Base-by-base conservation (phyloP, 2,797 vertebrate species). In the Muscicapa comitata region DNA sequence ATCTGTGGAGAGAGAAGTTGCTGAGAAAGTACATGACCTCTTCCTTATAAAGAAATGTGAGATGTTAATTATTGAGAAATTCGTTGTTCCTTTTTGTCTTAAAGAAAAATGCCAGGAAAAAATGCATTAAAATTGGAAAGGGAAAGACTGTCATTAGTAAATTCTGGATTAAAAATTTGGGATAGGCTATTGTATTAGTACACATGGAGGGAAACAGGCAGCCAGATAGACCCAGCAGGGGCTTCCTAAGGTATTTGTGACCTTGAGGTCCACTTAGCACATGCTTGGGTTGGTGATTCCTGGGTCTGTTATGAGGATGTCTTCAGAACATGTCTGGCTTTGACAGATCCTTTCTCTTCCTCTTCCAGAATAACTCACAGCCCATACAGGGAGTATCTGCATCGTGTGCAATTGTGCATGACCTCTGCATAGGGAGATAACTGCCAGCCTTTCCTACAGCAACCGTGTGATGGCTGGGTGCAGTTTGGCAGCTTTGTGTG, bases 181-280 rank as follows among this genome's bases (percentile, higher is more conserved):
- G 33, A 19, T 58, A 40, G 43, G 9, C 17, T 61, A 42, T 57
- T 72, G 31, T 65, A 5, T 25, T 58, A 58, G 47, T 26, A 26
- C 5, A 58, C 0, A 0, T 26, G 20, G 48, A 73, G 25, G 23
- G n/a, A 82, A 86, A 37, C 11, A 17, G n/a, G 59, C 79, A 58
- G 33, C 13, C 17, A 33, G 43, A 31, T 0, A 2, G 47, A 72
- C 17, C 17, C 8, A 28, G 13, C 0, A 38, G n/a, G 11, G 7
- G 26, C 18, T 88, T n/a, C 23, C 20, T 8, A 31, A 66, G 14
- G n/a, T 1, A 0, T 37, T 38, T 71, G 42, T 61, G 62, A 50
- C 42, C 42, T 75, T 50, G 38, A 62, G 66, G 54, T 70, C 21
- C 28, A 18, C 12, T 35, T 31, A 79, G 25, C 48, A 78, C 16